Base-by-base conservation (phyloP, 2,113 vertebrate genomes). In the Corydoras maculifer region DNA sequence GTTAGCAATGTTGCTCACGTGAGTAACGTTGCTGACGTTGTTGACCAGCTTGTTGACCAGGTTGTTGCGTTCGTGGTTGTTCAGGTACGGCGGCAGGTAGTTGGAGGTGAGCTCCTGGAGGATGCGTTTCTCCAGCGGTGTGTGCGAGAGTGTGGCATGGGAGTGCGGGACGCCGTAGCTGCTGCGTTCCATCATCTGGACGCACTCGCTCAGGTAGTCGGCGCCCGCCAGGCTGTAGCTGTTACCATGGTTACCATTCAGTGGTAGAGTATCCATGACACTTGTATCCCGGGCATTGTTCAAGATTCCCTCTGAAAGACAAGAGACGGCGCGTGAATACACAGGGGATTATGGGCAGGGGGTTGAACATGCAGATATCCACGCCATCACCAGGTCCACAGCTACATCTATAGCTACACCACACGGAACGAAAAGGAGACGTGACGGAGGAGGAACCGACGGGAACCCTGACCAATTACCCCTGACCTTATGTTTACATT, bases 261-360 rank as follows among this genome's bases (percentile, higher is more conserved):
- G 97, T 96, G 95, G 97, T 99, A 99, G 97, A 98, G 97, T 99
- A 99, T 98, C 97, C 97, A 97, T 99, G 93, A 96, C 94, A 98
- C 94, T 98, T 97, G 96, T 94, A 96, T 99, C 97, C 94, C 96
- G 95, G 94, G 96, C 95, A 98, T 98, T 99, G 95, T 98, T 98
- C 95, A 99, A 94, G 90, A 98, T 93, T 93, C 94, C 96, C 95
- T 99, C 97, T 99, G 95, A 86, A 92, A 93, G 87, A 25, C 18
- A 25, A 50, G 25, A 58, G 35, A 43, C 35, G 35, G 35, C 18
- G 2, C 18, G 18, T 25, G 18, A 25, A 25, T 25, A 25, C 18
- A 25, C 18, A 25, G 1, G 18, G 1, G 18, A 25, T 25, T 25
- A 25, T 25, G 18, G 18, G 18, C 2, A 25, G 18, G 18, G 18